Base-by-base conservation (phyloP, 2,797 vertebrate species). In the Dicrostonyx torquatus region DNA sequence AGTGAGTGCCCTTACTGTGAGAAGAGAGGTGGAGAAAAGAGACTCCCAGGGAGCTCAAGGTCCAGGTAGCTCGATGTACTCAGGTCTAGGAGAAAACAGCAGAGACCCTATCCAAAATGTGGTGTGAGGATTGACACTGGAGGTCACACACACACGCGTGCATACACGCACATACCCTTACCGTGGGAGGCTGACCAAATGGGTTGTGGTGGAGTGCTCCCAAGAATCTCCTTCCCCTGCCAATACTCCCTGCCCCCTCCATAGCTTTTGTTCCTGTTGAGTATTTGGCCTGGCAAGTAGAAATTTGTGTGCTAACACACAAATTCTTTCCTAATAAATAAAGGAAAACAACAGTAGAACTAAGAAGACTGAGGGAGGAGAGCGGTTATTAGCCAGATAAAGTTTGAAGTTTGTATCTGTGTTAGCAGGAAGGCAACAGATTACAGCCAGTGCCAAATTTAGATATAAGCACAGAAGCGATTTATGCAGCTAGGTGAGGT, bases 351-450 rank as follows among this genome's bases (percentile, higher is more conserved):
- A 62, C 29, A 86, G n/a, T 18, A 17, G 62, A 92, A 84, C 58
- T 83, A 92, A 26, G 9, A 78, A 85, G 48, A 83, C 0, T n/a
- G 48, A 68, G n/a, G 37, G 29, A 93, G 62, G 68, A 50, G 83
- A 73, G 68, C 43, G 34, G 43, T 66, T 72, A 50, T 70, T 43
- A 87, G 34, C 8, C 53, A 68, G 70, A n/a, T 58, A 90, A 90
- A 92, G 76, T 88, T 18, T 64, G 37, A 90, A 92, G 76, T 88
- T 18, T 64, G 37, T 64, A 34, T 89, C 89, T 87, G 8, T 62
- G 75, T 89, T 2, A 85, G n/a, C 45, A 85, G 82, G 37, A 95
- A 93, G 83, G 88, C 86, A 92, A 50, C 4, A 62, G 90, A 82
- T 89, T 95, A 89, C 37, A 43, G 76, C 29, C n/a, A 70, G 26